These are phyloP conservation scores for Lycocerus yunnanus DNA, from an alignment of 2,888 invertebrate species.

Conservation along the genomic window DNA sequence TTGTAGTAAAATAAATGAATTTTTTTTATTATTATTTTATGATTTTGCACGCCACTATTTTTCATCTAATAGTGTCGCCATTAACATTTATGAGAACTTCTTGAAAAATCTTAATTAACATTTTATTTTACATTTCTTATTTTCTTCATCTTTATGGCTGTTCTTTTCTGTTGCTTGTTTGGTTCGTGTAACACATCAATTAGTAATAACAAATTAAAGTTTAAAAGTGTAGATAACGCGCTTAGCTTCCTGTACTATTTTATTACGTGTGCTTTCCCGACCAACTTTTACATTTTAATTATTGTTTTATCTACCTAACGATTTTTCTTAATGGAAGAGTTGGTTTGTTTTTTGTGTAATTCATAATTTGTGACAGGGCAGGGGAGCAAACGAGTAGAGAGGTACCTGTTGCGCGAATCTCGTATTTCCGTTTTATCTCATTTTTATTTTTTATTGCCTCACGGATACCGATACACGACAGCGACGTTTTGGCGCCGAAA, in stretches of 20 bases:
- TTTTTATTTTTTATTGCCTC: not conserved
- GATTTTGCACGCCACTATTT: slow-evolving; percentile 29
- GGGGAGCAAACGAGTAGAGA: not conserved
- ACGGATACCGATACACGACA: not conserved
- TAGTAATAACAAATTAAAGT: not conserved
- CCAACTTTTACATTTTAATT: not conserved
- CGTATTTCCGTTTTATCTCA: not conserved
- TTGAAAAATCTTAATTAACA: not conserved
- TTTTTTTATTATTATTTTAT: slow-evolving; percentile 16
- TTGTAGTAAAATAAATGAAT: slow-evolving; percentile 37
- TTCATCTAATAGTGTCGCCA: slow-evolving; percentile 18
- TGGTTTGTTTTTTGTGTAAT: not conserved
- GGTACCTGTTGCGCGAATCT: not conserved
- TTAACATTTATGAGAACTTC: not conserved
- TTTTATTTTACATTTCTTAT: not conserved
- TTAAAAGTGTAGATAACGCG: not conserved
- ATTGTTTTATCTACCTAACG: not conserved
- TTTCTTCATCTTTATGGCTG: not conserved
- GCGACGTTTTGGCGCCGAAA: not conserved
- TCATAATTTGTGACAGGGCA: not conserved
- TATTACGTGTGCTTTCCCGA: not conserved
- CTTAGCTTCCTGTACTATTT: not conserved
- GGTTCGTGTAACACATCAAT: not conserved
- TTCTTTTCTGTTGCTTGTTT: not conserved
- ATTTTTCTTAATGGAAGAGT: not conserved